A percentile compares a stretch with the other conserved stretches of the same genome.
phyloP scores from a whole-genome alignment of 2,797 vertebrate species.

The Pipistrellus pygmaeus region DNA sequence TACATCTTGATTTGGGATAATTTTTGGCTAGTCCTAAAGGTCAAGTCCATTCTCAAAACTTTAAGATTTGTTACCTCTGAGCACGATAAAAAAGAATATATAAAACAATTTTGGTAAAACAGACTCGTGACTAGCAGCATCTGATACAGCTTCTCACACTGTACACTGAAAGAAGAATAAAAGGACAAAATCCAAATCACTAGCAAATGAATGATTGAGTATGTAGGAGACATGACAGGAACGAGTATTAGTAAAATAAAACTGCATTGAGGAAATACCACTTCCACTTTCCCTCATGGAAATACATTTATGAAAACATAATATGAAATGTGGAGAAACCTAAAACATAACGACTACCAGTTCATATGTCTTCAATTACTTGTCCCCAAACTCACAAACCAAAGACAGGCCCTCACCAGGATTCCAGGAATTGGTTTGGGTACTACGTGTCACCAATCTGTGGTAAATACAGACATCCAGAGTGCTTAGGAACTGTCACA shows the following conservation, averaged over 20 bases:
- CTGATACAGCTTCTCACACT: neutral
- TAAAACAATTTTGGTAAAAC: neutral
- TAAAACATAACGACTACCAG: neutral
- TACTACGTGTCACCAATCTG: neutral
- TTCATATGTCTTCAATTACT: neutral
- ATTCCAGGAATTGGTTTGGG: neutral
- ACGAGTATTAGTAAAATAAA: neutral
- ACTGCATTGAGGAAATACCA: neutral
- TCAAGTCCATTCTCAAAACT: neutral
- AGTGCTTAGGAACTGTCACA: neutral
- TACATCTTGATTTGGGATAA: neutral
- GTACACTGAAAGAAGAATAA: neutral
- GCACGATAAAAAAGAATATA: neutral
- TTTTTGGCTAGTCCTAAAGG: neutral
- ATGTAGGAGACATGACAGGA: neutral
- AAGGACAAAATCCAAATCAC: neutral
- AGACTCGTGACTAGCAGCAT: neutral
- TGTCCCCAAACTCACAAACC: neutral
- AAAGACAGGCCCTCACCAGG: neutral
- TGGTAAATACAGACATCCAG: neutral
- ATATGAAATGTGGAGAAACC: neutral
- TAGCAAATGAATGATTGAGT: neutral
- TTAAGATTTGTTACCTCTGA: neutral
- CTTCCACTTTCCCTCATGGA: neutral
- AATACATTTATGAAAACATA: neutral